phyloP scores from a whole-genome alignment of 2,113 vertebrate species.

The Psittacus erithacus region DNA sequence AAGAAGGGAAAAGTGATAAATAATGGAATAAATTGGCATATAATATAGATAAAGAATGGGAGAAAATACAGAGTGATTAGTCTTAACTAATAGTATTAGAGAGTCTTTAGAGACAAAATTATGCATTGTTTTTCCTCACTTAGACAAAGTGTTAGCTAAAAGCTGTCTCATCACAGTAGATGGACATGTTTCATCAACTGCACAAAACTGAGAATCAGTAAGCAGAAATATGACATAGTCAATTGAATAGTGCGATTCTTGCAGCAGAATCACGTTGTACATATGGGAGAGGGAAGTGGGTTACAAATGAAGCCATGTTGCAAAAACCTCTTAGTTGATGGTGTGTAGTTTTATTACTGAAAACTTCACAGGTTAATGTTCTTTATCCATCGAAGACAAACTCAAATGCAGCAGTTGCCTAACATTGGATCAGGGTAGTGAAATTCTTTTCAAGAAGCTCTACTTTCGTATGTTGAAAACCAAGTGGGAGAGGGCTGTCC shows the following conservation, averaged over 20 bases:
- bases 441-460: neutral
- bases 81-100: neutral
- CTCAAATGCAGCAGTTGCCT: neutral
- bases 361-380: neutral
- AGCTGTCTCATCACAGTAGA: neutral
- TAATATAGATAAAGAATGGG: neutral
- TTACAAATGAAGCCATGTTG: neutral
- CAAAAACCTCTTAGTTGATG: neutral
- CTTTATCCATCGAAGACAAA: neutral
- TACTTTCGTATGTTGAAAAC: neutral
- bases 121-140: neutral
- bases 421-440: neutral
- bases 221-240: neutral
- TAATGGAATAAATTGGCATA: neutral
- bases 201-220: neutral
- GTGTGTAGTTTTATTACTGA: neutral
- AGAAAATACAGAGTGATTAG: neutral
- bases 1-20: neutral
- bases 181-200: neutral
- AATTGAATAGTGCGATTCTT: neutral
- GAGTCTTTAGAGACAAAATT: neutral
- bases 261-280: neutral
- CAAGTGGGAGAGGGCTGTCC: neutral
- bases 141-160: neutral
- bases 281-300: accelerated